Percentiles rank a stretch among this genome's conserved stretches.
Evolutionary conservation across 64 coral and sea anemone genomes (phyloP).

Genomic region (Stichodactyla helianthus): DNA sequence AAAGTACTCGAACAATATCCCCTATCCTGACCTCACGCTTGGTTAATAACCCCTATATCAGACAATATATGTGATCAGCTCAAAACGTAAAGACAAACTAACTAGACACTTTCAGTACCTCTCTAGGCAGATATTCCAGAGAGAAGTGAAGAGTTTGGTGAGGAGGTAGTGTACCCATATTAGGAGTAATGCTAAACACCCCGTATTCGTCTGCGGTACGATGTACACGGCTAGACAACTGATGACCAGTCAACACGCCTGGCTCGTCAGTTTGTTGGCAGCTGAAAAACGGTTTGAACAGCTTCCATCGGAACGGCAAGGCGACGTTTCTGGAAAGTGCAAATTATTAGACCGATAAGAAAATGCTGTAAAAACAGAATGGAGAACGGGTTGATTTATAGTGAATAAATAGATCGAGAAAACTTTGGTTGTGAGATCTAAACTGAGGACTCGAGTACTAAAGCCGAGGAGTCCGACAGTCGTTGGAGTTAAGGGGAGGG

Average conservation of each 20-base stretch:
- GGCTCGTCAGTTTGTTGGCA: slow-evolving; percentile 9
- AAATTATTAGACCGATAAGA: background rate
- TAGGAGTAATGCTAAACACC: slow-evolving; percentile 69
- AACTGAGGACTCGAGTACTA: too few species aligned
- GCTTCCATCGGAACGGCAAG: slow-evolving; percentile 86
- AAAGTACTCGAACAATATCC: too few species aligned
- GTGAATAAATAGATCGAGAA: too few species aligned
- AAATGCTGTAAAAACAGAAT: background rate
- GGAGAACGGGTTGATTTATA: too few species aligned
- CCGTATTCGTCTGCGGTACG: slow-evolving; percentile 55
- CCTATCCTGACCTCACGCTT: too few species aligned
- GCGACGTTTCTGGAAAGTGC: slow-evolving; percentile 76
- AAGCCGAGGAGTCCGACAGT: too few species aligned
- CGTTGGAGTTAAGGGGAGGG: too few species aligned
- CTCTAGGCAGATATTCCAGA: slow-evolving; percentile 57
- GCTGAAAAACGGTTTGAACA: slow-evolving; percentile 72
- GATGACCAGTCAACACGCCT: slow-evolving; percentile 2
- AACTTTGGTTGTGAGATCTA: too few species aligned
- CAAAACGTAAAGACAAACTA: too few species aligned
- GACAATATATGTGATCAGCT: too few species aligned
- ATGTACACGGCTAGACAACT: background rate
- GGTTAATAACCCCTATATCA: too few species aligned
- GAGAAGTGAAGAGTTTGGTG: slow-evolving; percentile 67
- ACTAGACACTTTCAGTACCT: slow-evolving; percentile 30
- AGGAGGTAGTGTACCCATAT: slow-evolving; percentile 83